Conservation (phyloP, 1,140 invertebrate genomes). For the Pogonus chalceus region DNA sequence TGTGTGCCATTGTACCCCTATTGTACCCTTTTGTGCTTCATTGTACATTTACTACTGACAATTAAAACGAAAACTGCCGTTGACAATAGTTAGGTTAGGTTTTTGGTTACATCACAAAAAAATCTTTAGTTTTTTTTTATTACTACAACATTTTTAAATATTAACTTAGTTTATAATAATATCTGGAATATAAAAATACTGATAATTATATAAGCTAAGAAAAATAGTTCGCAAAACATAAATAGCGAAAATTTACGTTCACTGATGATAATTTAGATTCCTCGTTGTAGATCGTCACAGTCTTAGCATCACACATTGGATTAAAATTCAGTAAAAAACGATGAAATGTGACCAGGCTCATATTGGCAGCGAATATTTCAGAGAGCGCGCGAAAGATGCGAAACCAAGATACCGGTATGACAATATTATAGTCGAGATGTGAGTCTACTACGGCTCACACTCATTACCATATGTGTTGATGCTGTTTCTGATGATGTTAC, state of each 20-base stretch:
- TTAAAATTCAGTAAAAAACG: slow-evolving; percentile 7
- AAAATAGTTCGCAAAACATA: slow-evolving; percentile 3
- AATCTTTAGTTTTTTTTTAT: no score
- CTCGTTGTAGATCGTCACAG: background rate
- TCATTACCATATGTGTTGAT: background rate
- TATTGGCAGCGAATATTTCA: background rate
- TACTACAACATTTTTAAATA: no score
- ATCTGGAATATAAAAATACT: no score
- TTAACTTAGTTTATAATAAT: no score
- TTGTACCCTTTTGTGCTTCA: no score
- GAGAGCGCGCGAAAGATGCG: background rate
- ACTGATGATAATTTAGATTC: slow-evolving; percentile 4
- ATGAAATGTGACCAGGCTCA: background rate
- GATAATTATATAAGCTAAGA: no score
- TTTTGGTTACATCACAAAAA: no score
- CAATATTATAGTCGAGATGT: background rate
- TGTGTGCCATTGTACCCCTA: no score
- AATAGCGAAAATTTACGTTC: slow-evolving; percentile 14
- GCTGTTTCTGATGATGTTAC: background rate
- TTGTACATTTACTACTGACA: no score
- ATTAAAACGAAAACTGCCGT: no score
- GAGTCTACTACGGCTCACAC: background rate
- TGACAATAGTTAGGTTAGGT: no score
- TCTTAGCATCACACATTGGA: background rate
- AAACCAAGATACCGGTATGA: background rate